Conservation (phyloP, 1,140 invertebrate species). For the Aphis craccivora region DNA sequence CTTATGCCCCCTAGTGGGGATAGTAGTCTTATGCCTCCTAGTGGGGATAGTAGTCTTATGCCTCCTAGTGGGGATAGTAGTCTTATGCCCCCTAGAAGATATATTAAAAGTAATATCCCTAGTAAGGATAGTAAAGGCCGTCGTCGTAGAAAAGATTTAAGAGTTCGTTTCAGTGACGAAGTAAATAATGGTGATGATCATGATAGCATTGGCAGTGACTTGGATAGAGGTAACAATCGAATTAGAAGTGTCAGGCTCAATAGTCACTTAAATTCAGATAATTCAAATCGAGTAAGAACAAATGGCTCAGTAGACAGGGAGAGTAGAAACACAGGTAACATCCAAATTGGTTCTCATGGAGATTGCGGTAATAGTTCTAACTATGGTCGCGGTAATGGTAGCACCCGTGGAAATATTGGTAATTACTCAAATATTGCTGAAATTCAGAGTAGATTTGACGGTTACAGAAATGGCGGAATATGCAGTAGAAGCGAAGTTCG, state of each 20-base stretch:
- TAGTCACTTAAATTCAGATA: neutral
- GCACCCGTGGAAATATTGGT: neutral
- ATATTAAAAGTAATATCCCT: neutral
- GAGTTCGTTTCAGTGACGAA: neutral
- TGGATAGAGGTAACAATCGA: neutral
- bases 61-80: too few relatives aligned
- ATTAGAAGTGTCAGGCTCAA: neutral
- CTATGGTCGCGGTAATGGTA: neutral
- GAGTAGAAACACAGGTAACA: neutral
- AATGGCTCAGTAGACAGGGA: neutral
- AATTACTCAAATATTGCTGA: neutral
- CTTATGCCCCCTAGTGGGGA: too few relatives aligned
- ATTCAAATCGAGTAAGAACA: neutral
- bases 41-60: too few relatives aligned
- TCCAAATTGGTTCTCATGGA: neutral
- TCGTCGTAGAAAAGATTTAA: neutral
- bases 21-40: too few relatives aligned
- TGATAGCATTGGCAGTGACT: fast-evolving
- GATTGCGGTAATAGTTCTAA: neutral
- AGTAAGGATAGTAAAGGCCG: neutral
- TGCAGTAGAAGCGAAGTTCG: neutral
- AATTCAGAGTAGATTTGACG: neutral
- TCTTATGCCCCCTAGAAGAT: too few relatives aligned
- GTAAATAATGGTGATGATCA: neutral
- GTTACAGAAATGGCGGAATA: neutral